These are phyloP conservation scores for Polyploca ridens DNA, from an alignment of 2,888 invertebrate species.

Conservation along the genomic window DNA sequence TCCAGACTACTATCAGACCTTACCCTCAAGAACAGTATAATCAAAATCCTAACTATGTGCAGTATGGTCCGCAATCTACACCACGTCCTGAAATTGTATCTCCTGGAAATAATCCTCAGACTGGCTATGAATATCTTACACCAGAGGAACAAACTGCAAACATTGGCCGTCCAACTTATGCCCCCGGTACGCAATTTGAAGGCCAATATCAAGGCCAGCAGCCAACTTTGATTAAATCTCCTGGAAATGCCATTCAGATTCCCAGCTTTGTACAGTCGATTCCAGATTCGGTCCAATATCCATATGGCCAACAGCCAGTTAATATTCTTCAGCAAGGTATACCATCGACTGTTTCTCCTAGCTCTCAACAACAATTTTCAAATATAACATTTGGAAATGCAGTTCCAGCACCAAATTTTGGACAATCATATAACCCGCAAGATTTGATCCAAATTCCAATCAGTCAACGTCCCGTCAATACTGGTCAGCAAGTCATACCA, in stretches of 20 bases:
- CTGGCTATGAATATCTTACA: not conserved
- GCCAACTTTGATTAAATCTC: not conserved
- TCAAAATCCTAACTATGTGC: not conserved
- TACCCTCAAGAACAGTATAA: not conserved
- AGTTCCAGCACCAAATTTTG: not conserved
- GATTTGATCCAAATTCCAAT: not conserved
- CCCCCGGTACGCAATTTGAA: not conserved
- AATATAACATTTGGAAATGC: not conserved
- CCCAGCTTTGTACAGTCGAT: not conserved
- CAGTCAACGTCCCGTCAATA: not conserved
- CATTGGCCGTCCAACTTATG: not conserved
- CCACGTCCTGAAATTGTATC: not conserved
- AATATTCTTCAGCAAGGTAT: not conserved
- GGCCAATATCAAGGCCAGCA: not conserved
- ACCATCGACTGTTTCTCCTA: not conserved
- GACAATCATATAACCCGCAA: not conserved
- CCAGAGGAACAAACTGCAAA: not conserved
- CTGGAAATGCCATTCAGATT: not conserved
- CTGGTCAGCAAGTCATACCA: slow-evolving; percentile 3
- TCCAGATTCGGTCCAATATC: not conserved
- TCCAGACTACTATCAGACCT: not conserved
- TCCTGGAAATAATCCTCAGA: not conserved
- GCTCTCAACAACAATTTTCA: not conserved
- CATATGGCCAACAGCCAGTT: too few species aligned
- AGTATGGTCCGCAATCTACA: not conserved